These are phyloP conservation scores for Ophraella communa DNA, from an alignment of 2,888 invertebrate genomes.

Conservation along the genomic window DNA sequence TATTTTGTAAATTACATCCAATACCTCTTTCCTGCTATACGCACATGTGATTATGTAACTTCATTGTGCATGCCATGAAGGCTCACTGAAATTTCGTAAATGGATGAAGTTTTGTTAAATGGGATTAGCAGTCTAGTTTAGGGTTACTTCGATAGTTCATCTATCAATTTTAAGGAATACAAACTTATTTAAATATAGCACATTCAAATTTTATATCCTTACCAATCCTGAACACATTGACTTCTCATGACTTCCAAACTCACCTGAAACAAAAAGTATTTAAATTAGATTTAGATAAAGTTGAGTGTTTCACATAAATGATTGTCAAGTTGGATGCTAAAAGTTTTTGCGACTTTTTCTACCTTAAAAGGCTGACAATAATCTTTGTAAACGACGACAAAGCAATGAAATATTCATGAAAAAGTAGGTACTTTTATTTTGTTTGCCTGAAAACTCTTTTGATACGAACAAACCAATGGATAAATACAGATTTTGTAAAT, in stretches of 20 bases:
- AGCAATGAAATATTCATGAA: conserved; percentile 19
- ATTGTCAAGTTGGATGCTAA: conserved; percentile 18
- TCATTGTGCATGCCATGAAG: too few species aligned
- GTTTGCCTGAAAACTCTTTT: neutral
- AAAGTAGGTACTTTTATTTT: conserved; percentile 15
- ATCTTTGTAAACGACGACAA: conserved; percentile 14
- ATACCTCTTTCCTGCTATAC: too few species aligned
- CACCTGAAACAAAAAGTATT: conserved; percentile 23
- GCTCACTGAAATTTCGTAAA: too few species aligned
- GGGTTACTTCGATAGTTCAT: too few species aligned
- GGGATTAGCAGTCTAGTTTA: too few species aligned
- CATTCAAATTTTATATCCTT: conserved; percentile 9
- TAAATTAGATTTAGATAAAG: conserved; percentile 17
- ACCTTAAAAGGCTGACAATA: conserved; percentile 7
- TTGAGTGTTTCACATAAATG: conserved; percentile 18
- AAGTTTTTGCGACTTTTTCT: conserved; percentile 3
- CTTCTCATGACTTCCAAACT: conserved; percentile 15
- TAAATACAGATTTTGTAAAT: conserved; percentile 5
- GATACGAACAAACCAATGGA: conserved; percentile 4
- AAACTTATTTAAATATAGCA: too few species aligned
- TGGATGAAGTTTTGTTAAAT: too few species aligned
- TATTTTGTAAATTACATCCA: too few species aligned
- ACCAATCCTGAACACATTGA: conserved; percentile 5
- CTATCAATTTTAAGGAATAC: too few species aligned
- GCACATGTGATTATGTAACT: too few species aligned